A percentile compares a stretch with the other conserved stretches of the same genome.
Conservation (phyloP, 1,140 invertebrate genomes). For the Hypsibius dujardini region DNA sequence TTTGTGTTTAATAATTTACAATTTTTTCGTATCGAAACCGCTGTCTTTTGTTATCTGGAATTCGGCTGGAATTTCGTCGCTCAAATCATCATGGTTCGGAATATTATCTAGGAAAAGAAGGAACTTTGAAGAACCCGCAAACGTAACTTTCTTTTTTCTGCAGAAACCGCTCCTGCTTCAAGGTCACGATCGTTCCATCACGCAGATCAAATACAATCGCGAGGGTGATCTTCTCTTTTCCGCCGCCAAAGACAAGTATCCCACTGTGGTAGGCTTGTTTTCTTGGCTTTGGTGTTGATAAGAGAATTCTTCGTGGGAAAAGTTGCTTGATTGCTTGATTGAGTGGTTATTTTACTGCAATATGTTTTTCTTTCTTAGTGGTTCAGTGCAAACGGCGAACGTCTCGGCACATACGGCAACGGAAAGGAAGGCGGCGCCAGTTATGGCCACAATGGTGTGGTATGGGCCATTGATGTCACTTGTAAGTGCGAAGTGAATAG, state of each 20-base stretch:
- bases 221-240: slow-evolving; percentile 96
- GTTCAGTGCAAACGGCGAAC: slow-evolving; percentile 93
- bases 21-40: too few relatives aligned
- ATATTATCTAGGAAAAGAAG: too few relatives aligned
- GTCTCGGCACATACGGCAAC: slow-evolving; percentile 75
- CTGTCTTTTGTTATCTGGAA: too few relatives aligned
- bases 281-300: too few relatives aligned
- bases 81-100: too few relatives aligned
- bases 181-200: slow-evolving; percentile 94
- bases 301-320: too few relatives aligned
- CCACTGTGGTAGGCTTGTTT: slow-evolving; percentile 49
- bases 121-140: too few relatives aligned
- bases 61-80: too few relatives aligned
- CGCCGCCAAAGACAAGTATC: slow-evolving; percentile 80
- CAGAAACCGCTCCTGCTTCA: slow-evolving; percentile 89
- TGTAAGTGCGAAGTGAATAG: slow-evolving; percentile 37
- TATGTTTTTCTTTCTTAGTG: slow-evolving; percentile 36
- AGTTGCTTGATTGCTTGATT: too few relatives aligned
- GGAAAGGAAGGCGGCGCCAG: neutral
- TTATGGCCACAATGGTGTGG: slow-evolving; percentile 73
- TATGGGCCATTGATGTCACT: slow-evolving; percentile 88
- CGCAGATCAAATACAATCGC: slow-evolving; percentile 90
- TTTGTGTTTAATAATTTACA: too few relatives aligned
- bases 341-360: too few relatives aligned
- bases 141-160: slow-evolving; percentile 23